These are phyloP conservation scores for Melinaea menophilus DNA, from an alignment of 2,888 invertebrate genomes.

Conservation along the genomic window DNA sequence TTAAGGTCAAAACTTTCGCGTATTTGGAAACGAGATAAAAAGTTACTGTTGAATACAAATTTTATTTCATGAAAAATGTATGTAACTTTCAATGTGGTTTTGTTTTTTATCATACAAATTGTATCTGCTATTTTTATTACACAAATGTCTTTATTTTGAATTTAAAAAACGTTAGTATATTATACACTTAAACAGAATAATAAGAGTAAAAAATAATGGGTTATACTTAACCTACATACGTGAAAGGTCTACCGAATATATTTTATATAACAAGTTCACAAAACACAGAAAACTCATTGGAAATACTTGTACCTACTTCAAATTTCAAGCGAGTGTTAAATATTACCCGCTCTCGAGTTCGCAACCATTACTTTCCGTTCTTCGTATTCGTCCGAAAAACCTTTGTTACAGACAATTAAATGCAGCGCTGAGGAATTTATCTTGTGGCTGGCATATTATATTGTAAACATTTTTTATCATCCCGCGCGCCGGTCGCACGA, in stretches of 20 bases:
- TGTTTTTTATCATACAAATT: not conserved
- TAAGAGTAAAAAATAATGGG: too few species aligned
- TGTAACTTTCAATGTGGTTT: not conserved
- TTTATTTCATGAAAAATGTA: not conserved
- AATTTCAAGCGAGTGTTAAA: constrained; percentile 30
- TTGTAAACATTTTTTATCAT: too few species aligned
- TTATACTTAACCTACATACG: too few species aligned
- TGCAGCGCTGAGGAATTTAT: constrained; percentile 57
- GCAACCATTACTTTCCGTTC: constrained; percentile 52
- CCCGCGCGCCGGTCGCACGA: too few species aligned
- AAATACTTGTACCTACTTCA: constrained; percentile 22
- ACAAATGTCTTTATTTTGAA: too few species aligned
- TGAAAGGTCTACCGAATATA: not conserved
- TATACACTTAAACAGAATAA: too few species aligned
- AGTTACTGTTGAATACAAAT: not conserved
- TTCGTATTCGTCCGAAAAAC: constrained; percentile 48
- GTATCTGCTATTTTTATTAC: too few species aligned
- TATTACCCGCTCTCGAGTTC: constrained; percentile 34
- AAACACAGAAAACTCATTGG: constrained; percentile 17
- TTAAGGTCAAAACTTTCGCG: not conserved
- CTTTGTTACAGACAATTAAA: constrained; percentile 65
- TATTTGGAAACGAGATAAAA: not conserved
- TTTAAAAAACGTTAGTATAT: too few species aligned
- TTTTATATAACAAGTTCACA: not conserved
- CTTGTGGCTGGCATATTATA: constrained; percentile 38